A percentile compares a stretch with the other conserved stretches of the same genome.
Evolutionary conservation across 2,888 invertebrate genomes (phyloP).

Genomic region (Harpalus rubripes): DNA sequence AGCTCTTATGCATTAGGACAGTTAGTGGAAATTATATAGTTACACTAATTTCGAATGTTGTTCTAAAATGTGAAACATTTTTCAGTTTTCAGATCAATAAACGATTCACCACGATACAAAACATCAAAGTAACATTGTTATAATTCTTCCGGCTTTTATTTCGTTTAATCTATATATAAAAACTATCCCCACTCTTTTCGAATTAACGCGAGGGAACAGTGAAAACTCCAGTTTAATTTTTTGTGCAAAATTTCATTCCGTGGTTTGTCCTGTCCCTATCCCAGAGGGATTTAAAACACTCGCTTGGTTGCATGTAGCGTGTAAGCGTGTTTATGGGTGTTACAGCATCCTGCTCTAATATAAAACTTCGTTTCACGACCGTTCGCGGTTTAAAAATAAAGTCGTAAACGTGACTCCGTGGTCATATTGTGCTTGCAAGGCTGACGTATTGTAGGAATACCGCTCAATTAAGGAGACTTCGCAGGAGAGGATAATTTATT

Average conservation of each 20-base stretch:
- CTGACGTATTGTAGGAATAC: not conserved
- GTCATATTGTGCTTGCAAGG: slow-evolving; percentile 26
- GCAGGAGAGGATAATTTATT: slow-evolving; percentile 7
- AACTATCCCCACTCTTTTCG: not conserved
- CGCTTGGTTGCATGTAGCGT: slow-evolving; percentile 4
- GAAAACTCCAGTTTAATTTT: slow-evolving; percentile 17
- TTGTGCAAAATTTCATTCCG: slow-evolving; percentile 14
- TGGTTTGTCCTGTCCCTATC: slow-evolving; percentile 1
- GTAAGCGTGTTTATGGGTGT: slow-evolving; percentile 49
- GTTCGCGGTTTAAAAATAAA: slow-evolving; percentile 46
- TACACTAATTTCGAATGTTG: no score
- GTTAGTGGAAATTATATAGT: no score
- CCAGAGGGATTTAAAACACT: slow-evolving; percentile 30
- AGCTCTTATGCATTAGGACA: no score
- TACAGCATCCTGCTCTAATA: slow-evolving; percentile 43
- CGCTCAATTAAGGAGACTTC: slow-evolving; percentile 13
- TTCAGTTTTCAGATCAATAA: no score
- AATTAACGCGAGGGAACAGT: slow-evolving; percentile 8
- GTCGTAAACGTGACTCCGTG: slow-evolving; percentile 28
- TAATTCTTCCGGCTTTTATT: not conserved
- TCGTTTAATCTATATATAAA: not conserved
- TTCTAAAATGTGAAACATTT: no score
- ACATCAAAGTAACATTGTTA: no score
- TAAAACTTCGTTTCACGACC: slow-evolving; percentile 49
- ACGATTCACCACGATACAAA: no score